These are phyloP conservation scores for Hycleus phaleratus DNA, from an alignment of 1,140 invertebrate genomes.

Conservation along the genomic window DNA sequence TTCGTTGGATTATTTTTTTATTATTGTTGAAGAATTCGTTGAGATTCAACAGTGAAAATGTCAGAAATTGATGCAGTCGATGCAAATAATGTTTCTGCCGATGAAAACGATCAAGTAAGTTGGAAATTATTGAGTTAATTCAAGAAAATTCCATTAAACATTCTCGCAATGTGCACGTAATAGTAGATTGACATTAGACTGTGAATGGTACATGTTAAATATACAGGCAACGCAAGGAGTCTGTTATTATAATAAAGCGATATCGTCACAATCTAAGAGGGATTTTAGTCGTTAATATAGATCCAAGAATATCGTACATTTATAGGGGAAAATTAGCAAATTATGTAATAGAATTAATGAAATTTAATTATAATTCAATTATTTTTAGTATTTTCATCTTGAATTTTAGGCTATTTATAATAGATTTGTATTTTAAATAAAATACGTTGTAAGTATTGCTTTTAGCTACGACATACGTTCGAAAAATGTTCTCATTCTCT, in stretches of 20 bases:
- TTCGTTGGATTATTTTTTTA: slow-evolving; percentile 18
- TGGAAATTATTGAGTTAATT: slow-evolving; percentile 16
- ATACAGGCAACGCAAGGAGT: not conserved
- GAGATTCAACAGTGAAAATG: slow-evolving; percentile 35
- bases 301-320: too few relatives aligned
- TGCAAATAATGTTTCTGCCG: slow-evolving; percentile 35
- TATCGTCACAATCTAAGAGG: slow-evolving; percentile 26
- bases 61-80: slow-evolving; percentile 39
- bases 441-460: slow-evolving; percentile 23
- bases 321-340: not conserved
- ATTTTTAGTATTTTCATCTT: not conserved
- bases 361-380: not conserved
- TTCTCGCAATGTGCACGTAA: slow-evolving; percentile 38
- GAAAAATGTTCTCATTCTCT: slow-evolving; percentile 14
- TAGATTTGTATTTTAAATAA: slow-evolving; percentile 24
- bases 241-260: not conserved
- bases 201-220: slow-evolving; percentile 26
- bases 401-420: not conserved
- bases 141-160: slow-evolving; percentile 20
- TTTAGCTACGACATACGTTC: slow-evolving; percentile 24
- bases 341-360: not conserved
- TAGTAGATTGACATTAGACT: slow-evolving; percentile 30
- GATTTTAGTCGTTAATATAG: too few relatives aligned
- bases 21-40: slow-evolving; percentile 7
- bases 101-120: slow-evolving; percentile 39